Percentiles rank a stretch among this genome's conserved stretches.
These are phyloP conservation scores for Therioaphis trifolii DNA, from an alignment of 2,888 invertebrate species.

Conservation along the genomic window DNA sequence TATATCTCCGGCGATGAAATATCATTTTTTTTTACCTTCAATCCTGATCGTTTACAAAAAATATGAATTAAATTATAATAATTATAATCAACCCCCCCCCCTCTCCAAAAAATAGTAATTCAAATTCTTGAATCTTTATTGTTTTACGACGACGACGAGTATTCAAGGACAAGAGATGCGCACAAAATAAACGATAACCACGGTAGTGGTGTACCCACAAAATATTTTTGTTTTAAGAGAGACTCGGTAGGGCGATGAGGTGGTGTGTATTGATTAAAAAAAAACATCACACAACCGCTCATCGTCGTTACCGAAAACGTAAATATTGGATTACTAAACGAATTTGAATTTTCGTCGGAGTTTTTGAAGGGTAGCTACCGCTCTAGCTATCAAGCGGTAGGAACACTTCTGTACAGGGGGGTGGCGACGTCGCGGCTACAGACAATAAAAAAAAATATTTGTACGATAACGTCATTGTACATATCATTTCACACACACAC, in stretches of 20 bases:
- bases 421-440: no score
- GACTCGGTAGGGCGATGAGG: no score
- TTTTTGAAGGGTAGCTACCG: not conserved
- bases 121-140: no score
- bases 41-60: no score
- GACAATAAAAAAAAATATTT: constrained; percentile 32
- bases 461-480: not conserved
- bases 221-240: no score
- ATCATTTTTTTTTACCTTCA: no score
- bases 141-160: no score
- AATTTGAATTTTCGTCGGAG: constrained; percentile 32
- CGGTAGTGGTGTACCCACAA: not conserved
- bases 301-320: not conserved
- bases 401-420: not conserved
- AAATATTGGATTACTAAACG: constrained; percentile 36
- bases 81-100: no score
- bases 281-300: not conserved
- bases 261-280: constrained; percentile 47
- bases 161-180: no score
- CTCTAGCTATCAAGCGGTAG: not conserved
- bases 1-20: no score
- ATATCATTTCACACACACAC: not conserved
- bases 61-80: no score
- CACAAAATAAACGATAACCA: not conserved
- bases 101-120: no score